Evolutionary conservation across 2,113 vertebrate species (phyloP).

Genomic region (Cariama cristata): DNA sequence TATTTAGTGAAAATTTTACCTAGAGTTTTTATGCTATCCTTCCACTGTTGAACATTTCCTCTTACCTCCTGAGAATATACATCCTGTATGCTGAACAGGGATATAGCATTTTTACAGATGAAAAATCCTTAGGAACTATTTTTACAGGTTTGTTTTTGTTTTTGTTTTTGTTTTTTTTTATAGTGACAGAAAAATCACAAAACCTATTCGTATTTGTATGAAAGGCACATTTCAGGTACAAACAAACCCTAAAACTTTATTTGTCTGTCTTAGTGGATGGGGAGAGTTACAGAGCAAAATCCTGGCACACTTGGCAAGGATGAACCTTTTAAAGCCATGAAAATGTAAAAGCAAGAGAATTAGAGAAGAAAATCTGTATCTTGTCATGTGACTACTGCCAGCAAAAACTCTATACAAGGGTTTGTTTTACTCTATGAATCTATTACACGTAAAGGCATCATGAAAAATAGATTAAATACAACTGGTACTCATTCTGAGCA

Average conservation of each 20-base stretch:
- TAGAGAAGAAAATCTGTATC: background rate
- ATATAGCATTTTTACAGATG: background rate
- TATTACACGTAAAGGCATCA: background rate
- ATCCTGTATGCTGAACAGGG: background rate
- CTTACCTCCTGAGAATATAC: background rate
- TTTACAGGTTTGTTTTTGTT: background rate
- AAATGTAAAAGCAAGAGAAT: background rate
- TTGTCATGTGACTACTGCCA: background rate
- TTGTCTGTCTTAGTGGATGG: background rate
- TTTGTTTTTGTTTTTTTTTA: background rate
- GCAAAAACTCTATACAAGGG: background rate
- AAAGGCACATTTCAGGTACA: background rate
- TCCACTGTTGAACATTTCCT: background rate
- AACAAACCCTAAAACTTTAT: background rate
- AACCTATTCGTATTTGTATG: background rate
- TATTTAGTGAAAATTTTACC: background rate
- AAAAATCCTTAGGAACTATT: background rate
- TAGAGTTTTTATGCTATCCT: background rate
- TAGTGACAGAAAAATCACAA: background rate
- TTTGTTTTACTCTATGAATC: background rate
- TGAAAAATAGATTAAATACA: background rate
- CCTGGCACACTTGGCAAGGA: background rate
- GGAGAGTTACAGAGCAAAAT: background rate
- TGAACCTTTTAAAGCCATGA: background rate
- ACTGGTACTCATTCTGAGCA: background rate